Evolutionary conservation across 2,797 vertebrate species (phyloP).

Genomic region (Esox lucius): DNA sequence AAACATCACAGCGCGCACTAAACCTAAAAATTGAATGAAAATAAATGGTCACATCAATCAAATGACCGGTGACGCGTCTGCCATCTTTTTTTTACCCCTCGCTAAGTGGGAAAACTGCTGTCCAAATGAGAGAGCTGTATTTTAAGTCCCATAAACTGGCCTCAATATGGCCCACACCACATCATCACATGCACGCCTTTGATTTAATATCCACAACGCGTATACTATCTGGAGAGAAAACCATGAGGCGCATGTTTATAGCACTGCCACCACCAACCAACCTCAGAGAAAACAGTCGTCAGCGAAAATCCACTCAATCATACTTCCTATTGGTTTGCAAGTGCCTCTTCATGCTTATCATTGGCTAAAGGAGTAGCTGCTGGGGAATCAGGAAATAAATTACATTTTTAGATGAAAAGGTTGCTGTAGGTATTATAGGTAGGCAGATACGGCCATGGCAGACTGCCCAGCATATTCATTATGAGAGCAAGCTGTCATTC

Average conservation of each 20-base stretch:
- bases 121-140: background rate
- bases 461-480: background rate
- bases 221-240: background rate
- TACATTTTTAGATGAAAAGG: background rate
- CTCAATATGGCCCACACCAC: background rate
- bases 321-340: background rate
- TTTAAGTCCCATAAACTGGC: background rate
- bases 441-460: conserved; percentile 3
- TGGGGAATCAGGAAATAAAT: background rate
- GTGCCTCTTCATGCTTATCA: background rate
- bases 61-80: conserved; percentile 25
- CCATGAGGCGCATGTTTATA: background rate
- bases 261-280: background rate
- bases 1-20: conserved; percentile 40
- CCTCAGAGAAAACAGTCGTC: background rate
- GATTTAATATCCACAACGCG: background rate
- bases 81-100: conserved; percentile 22
- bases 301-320: conserved; percentile 1
- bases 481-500: conserved; percentile 10
- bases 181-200: background rate
- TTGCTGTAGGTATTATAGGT: background rate
- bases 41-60: conserved; percentile 58
- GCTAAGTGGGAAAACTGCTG: conserved; percentile 11
- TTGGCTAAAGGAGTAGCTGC: conserved; percentile 6
- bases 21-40: conserved; percentile 48